Percentiles rank a stretch among this genome's conserved stretches.
Evolutionary conservation across 2,113 vertebrate genomes (phyloP).

Genomic region (Daubentonia madagascariensis): DNA sequence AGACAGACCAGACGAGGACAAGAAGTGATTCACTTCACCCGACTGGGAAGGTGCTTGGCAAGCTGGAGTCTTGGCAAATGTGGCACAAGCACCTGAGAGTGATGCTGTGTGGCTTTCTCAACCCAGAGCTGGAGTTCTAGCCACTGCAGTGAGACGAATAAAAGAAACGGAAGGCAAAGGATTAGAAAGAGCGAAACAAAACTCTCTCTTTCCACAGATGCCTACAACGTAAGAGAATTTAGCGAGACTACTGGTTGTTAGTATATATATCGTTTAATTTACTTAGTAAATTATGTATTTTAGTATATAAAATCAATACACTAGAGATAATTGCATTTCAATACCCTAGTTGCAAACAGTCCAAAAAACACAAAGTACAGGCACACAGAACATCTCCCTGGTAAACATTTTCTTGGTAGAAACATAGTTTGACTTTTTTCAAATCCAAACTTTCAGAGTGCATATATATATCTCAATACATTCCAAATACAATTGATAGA

Average conservation of each 20-base stretch:
- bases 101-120: not conserved
- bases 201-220: not conserved
- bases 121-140: too few relatives aligned
- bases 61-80: not conserved
- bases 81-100: not conserved
- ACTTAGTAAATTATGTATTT: not conserved
- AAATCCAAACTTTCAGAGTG: not conserved
- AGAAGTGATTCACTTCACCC: constrained; percentile 86
- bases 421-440: not conserved
- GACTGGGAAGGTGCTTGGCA: not conserved
- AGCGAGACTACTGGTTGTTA: not conserved
- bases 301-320: not conserved
- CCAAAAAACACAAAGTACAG: not conserved
- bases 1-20: constrained; percentile 87
- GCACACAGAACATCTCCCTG: not conserved
- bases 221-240: not conserved
- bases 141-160: not conserved
- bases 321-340: not conserved
- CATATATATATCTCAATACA: not conserved
- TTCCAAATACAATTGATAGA: not conserved
- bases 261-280: not conserved
- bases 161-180: not conserved
- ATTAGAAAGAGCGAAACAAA: not conserved
- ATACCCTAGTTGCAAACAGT: not conserved
- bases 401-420: not conserved